Evolutionary conservation across 2,888 invertebrate species (phyloP), one percentile per base, ranked within the genome.

Genomic region (Malthinus flaveolus): DNA sequence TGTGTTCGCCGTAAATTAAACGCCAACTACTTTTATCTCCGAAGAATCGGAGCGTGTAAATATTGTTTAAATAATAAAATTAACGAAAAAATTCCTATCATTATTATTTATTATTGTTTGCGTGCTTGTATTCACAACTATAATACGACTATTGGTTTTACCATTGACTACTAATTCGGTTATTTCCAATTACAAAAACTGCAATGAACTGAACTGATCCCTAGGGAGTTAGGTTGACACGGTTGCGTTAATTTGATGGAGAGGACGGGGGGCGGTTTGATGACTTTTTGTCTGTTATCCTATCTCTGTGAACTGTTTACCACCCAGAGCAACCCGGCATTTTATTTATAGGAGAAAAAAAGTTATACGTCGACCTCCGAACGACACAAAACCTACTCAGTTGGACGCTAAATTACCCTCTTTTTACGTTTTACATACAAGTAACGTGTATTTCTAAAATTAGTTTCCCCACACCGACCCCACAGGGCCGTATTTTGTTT

Each of bases 271-370:
- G 5, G 5, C 23, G 5, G 23, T 23, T 59, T 62, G 59, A 62
- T 62, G 62, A 62, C 62, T 62, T 62, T 61, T 62, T 59, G 59
- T 59, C 55, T 54, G 51, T 23, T 23, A 23, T 23, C 23, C 23
- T 58, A 58, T 58, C 58, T 55, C 61, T 61, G 54, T 54, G 54
- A 57, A 47, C 53, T 61, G 61, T 61, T 61, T 61, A 61, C 58
- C 54, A 55, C 51, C 55, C n/a, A n/a, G n/a, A 58, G 58, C 58
- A 50, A 55, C 51, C 23, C 23, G 23, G 23, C 23, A 23, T 23
- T 23, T 23, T 23, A 23, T 23, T 23, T 23, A 23, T 23, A 23
- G 23, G 23, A 23, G 5, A 23, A 23, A 23, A 23, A 23, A 23
- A 23, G 5, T 23, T 23, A 23, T 23, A 23, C 23, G 50, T 49